A percentile compares a stretch with the other conserved stretches of the same genome.
Conservation (phyloP, 2,888 invertebrate species). For the Agrypnus murinus region DNA sequence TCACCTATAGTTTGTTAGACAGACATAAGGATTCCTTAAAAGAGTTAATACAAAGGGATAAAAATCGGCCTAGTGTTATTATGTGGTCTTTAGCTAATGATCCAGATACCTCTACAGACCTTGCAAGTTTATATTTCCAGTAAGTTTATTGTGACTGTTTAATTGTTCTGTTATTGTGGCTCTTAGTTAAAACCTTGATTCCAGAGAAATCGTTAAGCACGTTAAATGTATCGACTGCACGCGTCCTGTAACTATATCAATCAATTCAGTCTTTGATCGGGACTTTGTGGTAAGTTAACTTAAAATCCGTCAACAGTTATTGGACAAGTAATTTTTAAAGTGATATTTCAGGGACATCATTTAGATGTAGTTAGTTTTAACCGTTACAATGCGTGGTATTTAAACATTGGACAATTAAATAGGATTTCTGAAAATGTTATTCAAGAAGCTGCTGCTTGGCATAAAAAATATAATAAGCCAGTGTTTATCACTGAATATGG, state of each 20-base stretch:
- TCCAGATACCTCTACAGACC: slow-evolving; percentile 82
- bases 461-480: slow-evolving; percentile 87
- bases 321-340: too few species aligned
- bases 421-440: slow-evolving; percentile 83
- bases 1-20: slow-evolving; percentile 78
- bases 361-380: slow-evolving; percentile 96
- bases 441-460: slow-evolving; percentile 87
- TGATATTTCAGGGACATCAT: slow-evolving; percentile 80
- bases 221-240: slow-evolving; percentile 86
- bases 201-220: slow-evolving; percentile 83
- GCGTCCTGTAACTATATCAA: slow-evolving; percentile 90
- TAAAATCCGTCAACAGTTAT: too few species aligned
- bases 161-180: background rate
- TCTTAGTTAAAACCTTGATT: slow-evolving; percentile 66
- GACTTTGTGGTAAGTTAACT: slow-evolving; percentile 82
- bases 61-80: slow-evolving; percentile 95
- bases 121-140: slow-evolving; percentile 88
- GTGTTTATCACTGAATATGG: slow-evolving; percentile 97
- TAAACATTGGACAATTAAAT: slow-evolving; percentile 86
- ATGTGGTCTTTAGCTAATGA: slow-evolving; percentile 99
- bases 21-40: slow-evolving; percentile 91
- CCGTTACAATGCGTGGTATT: slow-evolving; percentile 98
- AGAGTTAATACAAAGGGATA: slow-evolving; percentile 92
- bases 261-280: slow-evolving; percentile 75
- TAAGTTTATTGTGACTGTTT: slow-evolving; percentile 69